Evolutionary conservation across 2,888 invertebrate genomes (phyloP), one percentile per base, ranked within the genome.

Genomic region (Crepidodera aurea): DNA sequence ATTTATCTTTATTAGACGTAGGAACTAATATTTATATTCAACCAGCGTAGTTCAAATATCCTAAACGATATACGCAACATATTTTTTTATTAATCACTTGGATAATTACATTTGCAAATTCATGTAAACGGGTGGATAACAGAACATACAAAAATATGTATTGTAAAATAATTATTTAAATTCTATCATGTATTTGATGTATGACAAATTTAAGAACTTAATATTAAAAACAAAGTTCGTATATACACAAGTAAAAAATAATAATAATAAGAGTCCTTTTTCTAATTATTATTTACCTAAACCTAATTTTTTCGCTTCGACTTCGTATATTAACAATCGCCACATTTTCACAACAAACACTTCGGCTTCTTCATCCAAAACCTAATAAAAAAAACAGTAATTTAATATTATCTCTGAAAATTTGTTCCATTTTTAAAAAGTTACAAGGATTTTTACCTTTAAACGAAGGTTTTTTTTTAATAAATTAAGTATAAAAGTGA

Each of bases 291-390:
- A 87, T 83, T 91, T 93, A 73, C 90, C 90, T 81, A 96, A 86
- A 69, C 96, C 97, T 80, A 93, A 87, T 82, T 96, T 96, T 84
- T 98, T 98, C 60, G 98, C 97, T 86, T 99, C 98, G 73, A 98
- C 94, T 88, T 99, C 99, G 84, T 98, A 99, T 76, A 99, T 98
- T 69, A 99, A 87, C 77, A 99, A 87, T 72, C 99, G 88, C 99
- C 99, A 99, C 97, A 99, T 96, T 88, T 99, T 99, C 68, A 99
- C 97, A 74, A 99, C 98, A 85, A 99, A 99, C 71, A 98, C 97
- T 84, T 99, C 98, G 2, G 99, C 99, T 83, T 99, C 99, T 81
- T 99, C 98, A 82, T 99, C 99, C 77, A 99, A 86, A 71, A 99
- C 97, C 98, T 98, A 81, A 2, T 79, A 82, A 66, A 69, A 69